Evolutionary conservation across 2,113 vertebrate species (phyloP).

Genomic region (Butastur rufipennis): DNA sequence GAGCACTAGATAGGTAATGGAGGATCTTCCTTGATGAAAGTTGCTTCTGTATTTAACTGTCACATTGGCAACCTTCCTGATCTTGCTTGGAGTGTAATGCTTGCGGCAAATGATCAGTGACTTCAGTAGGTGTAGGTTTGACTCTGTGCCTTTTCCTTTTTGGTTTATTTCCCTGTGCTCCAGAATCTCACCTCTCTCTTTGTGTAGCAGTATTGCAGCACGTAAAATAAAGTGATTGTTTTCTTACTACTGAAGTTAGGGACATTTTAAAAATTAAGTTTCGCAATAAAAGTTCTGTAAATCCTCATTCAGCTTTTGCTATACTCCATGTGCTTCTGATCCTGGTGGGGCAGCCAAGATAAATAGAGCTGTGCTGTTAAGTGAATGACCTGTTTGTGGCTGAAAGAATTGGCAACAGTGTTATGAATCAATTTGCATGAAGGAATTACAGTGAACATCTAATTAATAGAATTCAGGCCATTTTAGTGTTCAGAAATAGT

Average conservation of each 20-base stretch:
- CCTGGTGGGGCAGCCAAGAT: not conserved
- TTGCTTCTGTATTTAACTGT: not conserved
- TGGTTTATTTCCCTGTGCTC: not conserved
- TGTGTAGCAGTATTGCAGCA: not conserved
- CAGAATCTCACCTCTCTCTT: not conserved
- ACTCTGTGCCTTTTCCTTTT: not conserved
- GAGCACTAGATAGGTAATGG: not conserved
- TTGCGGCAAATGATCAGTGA: not conserved
- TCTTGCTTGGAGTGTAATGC: not conserved
- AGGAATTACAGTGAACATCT: constrained; percentile 9
- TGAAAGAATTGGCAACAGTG: not conserved
- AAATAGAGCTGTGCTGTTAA: not conserved
- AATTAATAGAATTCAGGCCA: constrained; percentile 2
- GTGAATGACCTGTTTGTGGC: not conserved
- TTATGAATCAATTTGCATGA: not conserved
- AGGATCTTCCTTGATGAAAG: not conserved
- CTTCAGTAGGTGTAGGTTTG: not conserved
- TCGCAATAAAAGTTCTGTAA: not conserved
- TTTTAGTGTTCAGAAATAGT: not conserved
- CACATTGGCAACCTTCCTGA: fast-evolving
- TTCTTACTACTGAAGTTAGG: not conserved
- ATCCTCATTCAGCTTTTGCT: not conserved
- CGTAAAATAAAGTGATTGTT: not conserved
- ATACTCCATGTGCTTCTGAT: not conserved
- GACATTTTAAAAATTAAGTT: not conserved